Percentiles rank a stretch among this genome's conserved stretches.
phyloP scores from a whole-genome alignment of 2,888 invertebrate genomes.

The Tipula vernalis region DNA sequence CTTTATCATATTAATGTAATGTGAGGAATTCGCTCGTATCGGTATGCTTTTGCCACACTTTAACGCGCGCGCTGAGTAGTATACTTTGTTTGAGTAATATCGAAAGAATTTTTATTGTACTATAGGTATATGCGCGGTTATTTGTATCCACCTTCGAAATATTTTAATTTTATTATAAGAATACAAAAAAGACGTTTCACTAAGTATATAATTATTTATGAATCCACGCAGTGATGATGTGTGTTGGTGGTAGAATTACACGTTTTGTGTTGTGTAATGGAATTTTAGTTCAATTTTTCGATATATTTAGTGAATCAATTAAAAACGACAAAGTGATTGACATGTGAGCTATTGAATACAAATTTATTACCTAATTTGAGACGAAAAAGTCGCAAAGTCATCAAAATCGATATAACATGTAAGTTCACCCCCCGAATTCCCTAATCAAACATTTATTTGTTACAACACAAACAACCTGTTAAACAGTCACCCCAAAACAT shows the following conservation, averaged over 20 bases:
- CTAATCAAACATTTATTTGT: neutral
- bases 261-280: neutral
- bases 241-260: neutral
- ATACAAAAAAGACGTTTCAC: neutral
- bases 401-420: neutral
- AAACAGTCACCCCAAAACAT: neutral
- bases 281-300: neutral
- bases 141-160: neutral
- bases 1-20: neutral
- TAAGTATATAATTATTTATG: neutral
- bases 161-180: neutral
- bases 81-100: neutral
- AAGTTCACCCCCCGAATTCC: neutral
- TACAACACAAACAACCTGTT: slow-evolving; percentile 4
- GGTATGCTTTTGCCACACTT: neutral
- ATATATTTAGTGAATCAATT: neutral
- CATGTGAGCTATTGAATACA: neutral
- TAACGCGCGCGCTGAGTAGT: neutral
- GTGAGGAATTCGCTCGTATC: neutral
- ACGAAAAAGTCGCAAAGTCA: neutral
- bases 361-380: neutral
- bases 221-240: neutral
- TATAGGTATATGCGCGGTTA: neutral
- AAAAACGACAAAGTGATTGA: neutral
- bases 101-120: neutral